Percentiles rank a stretch among this genome's conserved stretches.
These are phyloP conservation scores for Vespertilio murinus DNA, from an alignment of 2,797 vertebrate species.

Conservation along the genomic window DNA sequence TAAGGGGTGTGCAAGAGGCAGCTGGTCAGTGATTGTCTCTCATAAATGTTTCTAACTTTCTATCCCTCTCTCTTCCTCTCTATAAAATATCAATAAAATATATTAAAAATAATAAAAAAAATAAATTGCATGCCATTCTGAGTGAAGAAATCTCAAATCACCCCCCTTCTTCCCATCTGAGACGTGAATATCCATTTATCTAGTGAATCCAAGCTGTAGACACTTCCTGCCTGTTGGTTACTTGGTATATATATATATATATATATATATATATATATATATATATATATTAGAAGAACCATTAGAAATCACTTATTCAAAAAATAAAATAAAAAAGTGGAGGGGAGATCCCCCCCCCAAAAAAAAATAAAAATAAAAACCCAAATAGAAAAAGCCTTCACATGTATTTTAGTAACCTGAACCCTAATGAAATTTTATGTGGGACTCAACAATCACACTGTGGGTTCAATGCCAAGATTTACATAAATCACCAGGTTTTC, in stretches of 20 bases:
- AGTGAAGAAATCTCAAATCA: neutral
- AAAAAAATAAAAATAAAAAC: too few species aligned
- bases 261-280: too few species aligned
- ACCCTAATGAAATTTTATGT: neutral
- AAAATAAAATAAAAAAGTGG: neutral
- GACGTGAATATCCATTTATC: neutral
- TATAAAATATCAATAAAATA: too few species aligned
- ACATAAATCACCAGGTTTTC: neutral
- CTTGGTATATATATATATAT: too few species aligned
- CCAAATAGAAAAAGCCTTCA: neutral
- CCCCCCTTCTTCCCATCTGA: too few species aligned
- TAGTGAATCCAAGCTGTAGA: neutral
- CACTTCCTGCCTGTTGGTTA: neutral
- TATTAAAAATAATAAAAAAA: too few species aligned
- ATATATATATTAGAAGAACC: too few species aligned
- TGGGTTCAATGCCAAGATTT: neutral
- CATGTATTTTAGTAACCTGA: neutral
- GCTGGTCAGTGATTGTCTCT: too few species aligned
- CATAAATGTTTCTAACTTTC: too few species aligned
- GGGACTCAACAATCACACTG: neutral
- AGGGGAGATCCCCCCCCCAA: too few species aligned
- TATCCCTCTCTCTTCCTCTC: too few species aligned
- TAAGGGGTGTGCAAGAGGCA: too few species aligned
- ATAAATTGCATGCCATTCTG: neutral
- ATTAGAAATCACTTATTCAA: neutral